These are phyloP conservation scores for Hypsibius dujardini DNA, from an alignment of 1,140 invertebrate species.

Conservation along the genomic window DNA sequence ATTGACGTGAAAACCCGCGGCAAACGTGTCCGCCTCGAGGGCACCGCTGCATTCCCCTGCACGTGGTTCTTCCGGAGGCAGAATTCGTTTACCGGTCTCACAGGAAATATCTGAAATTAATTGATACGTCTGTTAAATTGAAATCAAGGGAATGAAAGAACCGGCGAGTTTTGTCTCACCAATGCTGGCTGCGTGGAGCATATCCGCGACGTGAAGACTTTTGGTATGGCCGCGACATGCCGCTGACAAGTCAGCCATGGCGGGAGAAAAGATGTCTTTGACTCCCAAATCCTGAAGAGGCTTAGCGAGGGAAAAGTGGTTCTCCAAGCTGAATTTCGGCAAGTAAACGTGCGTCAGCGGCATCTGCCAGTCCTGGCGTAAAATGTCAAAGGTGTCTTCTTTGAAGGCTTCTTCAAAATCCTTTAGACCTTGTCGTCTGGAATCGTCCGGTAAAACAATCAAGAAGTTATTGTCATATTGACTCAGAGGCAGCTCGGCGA, in stretches of 20 bases:
- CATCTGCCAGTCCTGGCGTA: slow-evolving; percentile 13
- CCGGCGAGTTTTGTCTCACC: not conserved
- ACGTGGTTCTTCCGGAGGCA: not conserved
- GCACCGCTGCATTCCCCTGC: not conserved
- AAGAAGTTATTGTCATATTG: not conserved
- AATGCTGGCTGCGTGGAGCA: not conserved
- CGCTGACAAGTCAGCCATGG: not conserved
- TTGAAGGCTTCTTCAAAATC: not conserved
- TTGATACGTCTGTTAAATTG: not conserved
- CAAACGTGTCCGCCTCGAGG: not conserved
- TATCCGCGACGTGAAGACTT: not conserved
- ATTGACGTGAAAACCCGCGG: not conserved
- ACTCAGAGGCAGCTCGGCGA: not conserved
- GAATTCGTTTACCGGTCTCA: not conserved
- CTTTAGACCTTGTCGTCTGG: not conserved
- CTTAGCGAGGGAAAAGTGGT: not conserved
- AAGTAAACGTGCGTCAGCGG: not conserved
- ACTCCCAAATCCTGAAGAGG: not conserved
- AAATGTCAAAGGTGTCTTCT: not conserved
- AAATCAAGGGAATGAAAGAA: not conserved
- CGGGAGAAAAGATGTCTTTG: not conserved
- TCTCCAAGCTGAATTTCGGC: not conserved
- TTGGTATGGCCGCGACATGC: not conserved
- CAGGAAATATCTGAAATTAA: not conserved
- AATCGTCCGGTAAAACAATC: not conserved